A percentile compares a stretch with the other conserved stretches of the same genome.
Evolutionary conservation across 2,888 invertebrate genomes (phyloP).

Genomic region (Hydroisotoma schaefferi): DNA sequence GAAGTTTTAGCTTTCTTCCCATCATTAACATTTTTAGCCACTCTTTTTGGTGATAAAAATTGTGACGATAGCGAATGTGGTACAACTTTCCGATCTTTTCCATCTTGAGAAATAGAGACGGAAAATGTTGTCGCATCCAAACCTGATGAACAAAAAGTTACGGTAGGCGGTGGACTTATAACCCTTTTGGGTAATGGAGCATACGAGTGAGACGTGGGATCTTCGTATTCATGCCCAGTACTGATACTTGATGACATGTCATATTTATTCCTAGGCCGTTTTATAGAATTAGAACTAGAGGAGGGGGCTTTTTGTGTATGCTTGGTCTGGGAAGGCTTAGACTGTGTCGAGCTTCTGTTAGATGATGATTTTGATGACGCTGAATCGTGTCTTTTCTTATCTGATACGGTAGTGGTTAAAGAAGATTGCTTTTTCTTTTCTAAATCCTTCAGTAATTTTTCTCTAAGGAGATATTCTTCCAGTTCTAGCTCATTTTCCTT

Average conservation of each 20-base stretch:
- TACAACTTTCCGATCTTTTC: background rate
- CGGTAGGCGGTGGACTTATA: background rate
- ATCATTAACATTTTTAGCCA: too few relatives aligned
- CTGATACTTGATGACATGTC: background rate
- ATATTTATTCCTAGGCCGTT: too few relatives aligned
- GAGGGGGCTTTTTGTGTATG: too few relatives aligned
- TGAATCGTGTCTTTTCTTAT: background rate
- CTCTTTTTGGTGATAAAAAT: background rate
- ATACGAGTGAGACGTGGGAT: background rate
- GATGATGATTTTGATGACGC: background rate
- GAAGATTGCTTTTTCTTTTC: conserved; percentile 3
- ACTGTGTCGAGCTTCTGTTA: background rate
- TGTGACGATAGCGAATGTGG: background rate
- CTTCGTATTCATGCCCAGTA: background rate
- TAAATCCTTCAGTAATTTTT: conserved; percentile 8
- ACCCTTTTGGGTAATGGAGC: background rate
- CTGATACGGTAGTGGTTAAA: background rate
- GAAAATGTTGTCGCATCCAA: conserved; percentile 1
- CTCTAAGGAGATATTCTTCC: background rate
- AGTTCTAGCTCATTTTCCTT: conserved; percentile 14
- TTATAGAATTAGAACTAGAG: too few relatives aligned
- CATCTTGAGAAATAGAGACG: conserved; percentile 2
- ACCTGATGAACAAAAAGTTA: background rate
- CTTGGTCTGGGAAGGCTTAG: background rate
- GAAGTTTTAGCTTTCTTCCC: too few relatives aligned